Evolutionary conservation across 2,888 invertebrate genomes (phyloP), one percentile per base, ranked within the genome.

Genomic region (Ecliptopera silaceata): DNA sequence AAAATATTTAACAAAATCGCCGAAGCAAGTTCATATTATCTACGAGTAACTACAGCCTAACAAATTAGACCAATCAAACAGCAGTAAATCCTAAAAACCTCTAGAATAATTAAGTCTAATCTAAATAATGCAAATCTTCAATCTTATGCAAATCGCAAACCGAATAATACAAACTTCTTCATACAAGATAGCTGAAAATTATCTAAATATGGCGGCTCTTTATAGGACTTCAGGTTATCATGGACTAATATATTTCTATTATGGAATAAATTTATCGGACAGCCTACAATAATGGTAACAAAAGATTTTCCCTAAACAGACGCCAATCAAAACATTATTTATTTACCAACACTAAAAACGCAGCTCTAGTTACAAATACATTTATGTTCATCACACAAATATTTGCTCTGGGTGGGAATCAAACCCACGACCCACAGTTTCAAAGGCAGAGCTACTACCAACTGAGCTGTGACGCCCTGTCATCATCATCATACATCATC

Each of bases 171-270:
- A 36, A 46, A 51, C 20, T 50, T 48, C 48, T 49, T 43, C 46
- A 46, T 13, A 34, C 22, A 18, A 56, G 50, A 56, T 50, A 47
- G 42, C 46, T 32, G 46, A 50, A 56, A 46, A 56, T 56, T 43
- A 46, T 43, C 36, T 46, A 46, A 51, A 56, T 51, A 56, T 36
- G 46, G 51, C 46, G 29, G 47, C 46, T 51, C 56, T 43, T 50
- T 56, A 46, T 31, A 56, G 47, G 51, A 56, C 47, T 51, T 56
- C 46, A 51, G 56, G 22, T 31, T 51, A 38, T 51, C 39, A 47
- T 47, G 56, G 56, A 15, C 56, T 51, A 32, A 53, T 51, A 56
- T 56, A 56, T n/a, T n/a, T n/a, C n/a, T n/a, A n/a, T n/a, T n/a
- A n/a, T n/a, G 56, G 51, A 46, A 4, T n/a, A 12, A 42, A 56